A percentile compares a stretch with the other conserved stretches of the same genome.
phyloP scores from a whole-genome alignment of 2,888 invertebrate genomes.

The Noctua comes region DNA sequence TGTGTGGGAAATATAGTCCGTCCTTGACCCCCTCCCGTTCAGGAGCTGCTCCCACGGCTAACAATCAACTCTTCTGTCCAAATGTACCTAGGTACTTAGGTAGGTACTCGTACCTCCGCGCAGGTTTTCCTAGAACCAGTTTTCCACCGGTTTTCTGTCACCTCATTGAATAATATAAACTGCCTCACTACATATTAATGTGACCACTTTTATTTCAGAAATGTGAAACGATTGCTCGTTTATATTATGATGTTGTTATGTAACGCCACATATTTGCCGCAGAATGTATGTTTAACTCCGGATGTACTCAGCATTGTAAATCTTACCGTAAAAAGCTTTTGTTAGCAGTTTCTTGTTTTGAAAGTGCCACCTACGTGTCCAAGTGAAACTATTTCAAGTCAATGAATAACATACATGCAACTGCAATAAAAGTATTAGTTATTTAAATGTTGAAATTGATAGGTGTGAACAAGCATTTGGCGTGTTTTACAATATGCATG shows the following conservation, averaged over 20 bases:
- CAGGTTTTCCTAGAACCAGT: slow-evolving; percentile 70
- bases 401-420: slow-evolving; percentile 25
- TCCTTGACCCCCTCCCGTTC: slow-evolving; percentile 80
- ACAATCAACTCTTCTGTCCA: slow-evolving; percentile 77
- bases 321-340: slow-evolving; percentile 42
- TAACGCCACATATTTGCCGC: slow-evolving; percentile 54
- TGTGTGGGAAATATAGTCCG: slow-evolving; percentile 76
- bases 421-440: slow-evolving; percentile 1
- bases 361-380: slow-evolving; percentile 13
- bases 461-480: slow-evolving; percentile 26
- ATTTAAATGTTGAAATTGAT: slow-evolving; percentile 28
- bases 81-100: slow-evolving; percentile 61
- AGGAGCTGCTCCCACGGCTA: slow-evolving; percentile 77
- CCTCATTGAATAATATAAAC: slow-evolving; percentile 48
- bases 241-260: slow-evolving; percentile 45
- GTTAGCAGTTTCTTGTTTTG: slow-evolving; percentile 38
- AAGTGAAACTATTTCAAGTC: slow-evolving; percentile 10
- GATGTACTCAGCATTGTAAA: slow-evolving; percentile 44
- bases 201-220: slow-evolving; percentile 56
- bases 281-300: slow-evolving; percentile 38
- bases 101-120: slow-evolving; percentile 30
- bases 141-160: slow-evolving; percentile 64
- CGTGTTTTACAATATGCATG: slow-evolving; percentile 32
- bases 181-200: slow-evolving; percentile 45
- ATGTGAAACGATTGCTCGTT: slow-evolving; percentile 51